A percentile compares a stretch with the other conserved stretches of the same genome.
Conservation (phyloP, 2,113 vertebrate genomes). For the Clinocottus analis region DNA sequence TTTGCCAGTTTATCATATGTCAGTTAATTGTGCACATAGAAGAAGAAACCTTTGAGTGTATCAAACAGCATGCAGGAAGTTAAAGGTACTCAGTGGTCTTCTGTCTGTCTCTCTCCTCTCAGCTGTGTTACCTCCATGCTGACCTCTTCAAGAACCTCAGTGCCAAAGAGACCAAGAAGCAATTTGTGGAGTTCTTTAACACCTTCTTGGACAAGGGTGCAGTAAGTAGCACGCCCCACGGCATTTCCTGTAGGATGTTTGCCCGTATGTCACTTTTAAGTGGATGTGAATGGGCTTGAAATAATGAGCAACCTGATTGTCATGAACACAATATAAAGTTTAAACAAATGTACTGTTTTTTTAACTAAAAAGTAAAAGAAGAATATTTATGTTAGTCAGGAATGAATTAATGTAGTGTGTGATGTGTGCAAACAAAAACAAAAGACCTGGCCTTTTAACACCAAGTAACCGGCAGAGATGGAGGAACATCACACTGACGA, state of each 20-base stretch:
- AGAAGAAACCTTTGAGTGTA: background rate
- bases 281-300: background rate
- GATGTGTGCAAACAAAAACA: background rate
- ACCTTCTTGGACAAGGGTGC: slow-evolving; percentile 91
- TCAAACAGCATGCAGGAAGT: background rate
- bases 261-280: background rate
- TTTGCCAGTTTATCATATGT: background rate
- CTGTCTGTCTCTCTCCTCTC: slow-evolving; percentile 13
- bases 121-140: slow-evolving; percentile 92
- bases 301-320: background rate
- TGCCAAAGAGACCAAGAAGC: slow-evolving; percentile 90
- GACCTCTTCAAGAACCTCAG: slow-evolving; percentile 85
- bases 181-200: slow-evolving; percentile 90
- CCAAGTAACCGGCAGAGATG: background rate
- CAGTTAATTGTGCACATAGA: background rate
- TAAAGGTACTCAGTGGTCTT: background rate
- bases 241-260: background rate
- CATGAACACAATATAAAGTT: background rate
- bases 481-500: background rate
- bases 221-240: slow-evolving; percentile 79
- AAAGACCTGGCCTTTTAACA: background rate
- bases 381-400: background rate
- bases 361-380: background rate
- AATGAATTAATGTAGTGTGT: background rate
- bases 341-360: background rate